A percentile compares a stretch with the other conserved stretches of the same genome.
phyloP scores from a whole-genome alignment of 1,140 invertebrate genomes.

The Drosophila funebris region DNA sequence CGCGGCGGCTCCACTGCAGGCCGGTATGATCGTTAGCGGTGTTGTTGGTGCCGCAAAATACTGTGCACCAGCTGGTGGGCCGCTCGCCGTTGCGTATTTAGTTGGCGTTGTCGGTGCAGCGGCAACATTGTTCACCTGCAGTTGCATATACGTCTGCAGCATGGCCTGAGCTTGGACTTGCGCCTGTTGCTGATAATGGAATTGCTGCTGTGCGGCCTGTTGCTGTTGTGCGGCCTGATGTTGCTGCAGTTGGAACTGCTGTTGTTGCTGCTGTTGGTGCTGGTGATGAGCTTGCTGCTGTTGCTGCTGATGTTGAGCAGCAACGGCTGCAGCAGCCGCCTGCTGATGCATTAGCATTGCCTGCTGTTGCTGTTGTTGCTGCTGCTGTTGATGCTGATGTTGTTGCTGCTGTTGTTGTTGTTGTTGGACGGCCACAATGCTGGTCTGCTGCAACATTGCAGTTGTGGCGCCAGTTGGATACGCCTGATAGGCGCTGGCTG shows the following conservation, averaged over 20 bases:
- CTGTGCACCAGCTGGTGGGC: conserved; percentile 42
- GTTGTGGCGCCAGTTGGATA: conserved; percentile 42
- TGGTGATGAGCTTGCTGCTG: conserved; percentile 51
- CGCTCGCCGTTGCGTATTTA: conserved; percentile 53
- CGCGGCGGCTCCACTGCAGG: conserved; percentile 64
- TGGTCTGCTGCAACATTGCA: conserved; percentile 56
- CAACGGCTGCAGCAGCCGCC: conserved; percentile 54
- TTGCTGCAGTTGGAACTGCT: conserved; percentile 53
- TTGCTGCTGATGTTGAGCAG: conserved; percentile 50
- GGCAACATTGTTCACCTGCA: conserved; percentile 75
- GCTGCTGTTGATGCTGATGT: conserved; percentile 67
- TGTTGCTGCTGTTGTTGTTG: conserved; percentile 68
- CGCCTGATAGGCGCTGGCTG: conserved; percentile 59
- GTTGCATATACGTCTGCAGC: conserved; percentile 80
- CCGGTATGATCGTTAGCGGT: conserved; percentile 74
- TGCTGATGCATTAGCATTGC: conserved; percentile 57
- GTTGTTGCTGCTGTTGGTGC: conserved; percentile 53
- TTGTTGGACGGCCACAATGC: conserved; percentile 60
- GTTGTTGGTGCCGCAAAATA: conserved; percentile 74
- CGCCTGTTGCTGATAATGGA: conserved; percentile 68
- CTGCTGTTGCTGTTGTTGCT: conserved; percentile 55
- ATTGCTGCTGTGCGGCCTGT: conserved; percentile 67
- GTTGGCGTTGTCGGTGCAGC: conserved; percentile 70
- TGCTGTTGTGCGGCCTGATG: conserved; percentile 48
- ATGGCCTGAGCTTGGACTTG: conserved; percentile 70